Evolutionary conservation across 2,113 vertebrate species (phyloP), one percentile per base, ranked within the genome.

Genomic region (Leptobrachium leishanense): DNA sequence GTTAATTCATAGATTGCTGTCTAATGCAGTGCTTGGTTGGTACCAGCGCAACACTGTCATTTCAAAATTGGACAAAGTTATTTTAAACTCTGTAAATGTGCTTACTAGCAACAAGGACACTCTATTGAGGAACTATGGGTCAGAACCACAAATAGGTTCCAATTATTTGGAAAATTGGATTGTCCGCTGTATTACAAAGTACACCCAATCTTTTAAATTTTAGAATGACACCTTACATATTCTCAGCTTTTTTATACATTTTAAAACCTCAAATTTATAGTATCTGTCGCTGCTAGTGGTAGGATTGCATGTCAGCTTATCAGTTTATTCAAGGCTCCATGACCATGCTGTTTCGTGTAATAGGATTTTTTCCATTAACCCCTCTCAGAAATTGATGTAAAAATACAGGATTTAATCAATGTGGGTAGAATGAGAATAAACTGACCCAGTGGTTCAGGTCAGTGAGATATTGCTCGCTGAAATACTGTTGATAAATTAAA

Each of bases 81-180:
- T 50, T 50, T 5, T 5, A 50, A 4, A 8, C 46, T 5, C 8
- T 50, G 46, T 50, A 50, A 50, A 50, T 50, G 4, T 50, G 46
- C 46, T 50, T 50, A 50, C 46, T 50, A 1, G 4, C 8, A 5
- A 50, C 46, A 50, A 50, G 4, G 4, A 50, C 46, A 50, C 8
- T 50, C 46, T 50, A 4, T 50, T 4, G 3, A 15, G 13, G 55
- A 12, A 12, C 10, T 59, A 54, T 40, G 2, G 31, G 62, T 41
- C 64, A 54, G 6, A 31, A 53, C 10, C 50, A 67, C 64, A 8
- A 76, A n/a, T 46, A 42, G 50, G 41, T 76, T 41, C 64, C 63
- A 67, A 31, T 68, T 39, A 68, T 46, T 76, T 43, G 46, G 74
- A 76, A 76, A 76, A 76, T 75, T 67, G 50, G 11, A 76, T 67